Percentiles rank a stretch among this genome's conserved stretches.
Conservation (phyloP, 2,888 invertebrate species). For the Phortica magna region DNA sequence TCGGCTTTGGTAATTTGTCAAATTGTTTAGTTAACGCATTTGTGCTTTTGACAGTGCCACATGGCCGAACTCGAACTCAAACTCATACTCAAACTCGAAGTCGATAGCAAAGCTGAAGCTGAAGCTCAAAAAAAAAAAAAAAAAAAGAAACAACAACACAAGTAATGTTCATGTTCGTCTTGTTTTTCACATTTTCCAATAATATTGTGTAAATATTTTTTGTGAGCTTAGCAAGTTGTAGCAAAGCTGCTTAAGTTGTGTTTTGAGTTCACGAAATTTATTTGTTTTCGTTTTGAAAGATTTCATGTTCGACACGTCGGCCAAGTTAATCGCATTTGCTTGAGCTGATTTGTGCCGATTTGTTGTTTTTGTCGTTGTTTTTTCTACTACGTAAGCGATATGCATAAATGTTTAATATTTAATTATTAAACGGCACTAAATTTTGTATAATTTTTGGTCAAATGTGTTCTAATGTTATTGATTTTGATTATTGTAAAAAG, state of each 20-base stretch:
- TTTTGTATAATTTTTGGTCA: slow-evolving; percentile 46
- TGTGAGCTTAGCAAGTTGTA: slow-evolving; percentile 21
- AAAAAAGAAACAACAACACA: not conserved
- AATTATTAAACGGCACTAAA: slow-evolving; percentile 62
- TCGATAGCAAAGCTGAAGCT: not conserved
- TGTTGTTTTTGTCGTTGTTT: no score
- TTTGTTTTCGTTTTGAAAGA: slow-evolving; percentile 5
- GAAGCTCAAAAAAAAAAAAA: not conserved
- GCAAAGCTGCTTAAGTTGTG: slow-evolving; percentile 13
- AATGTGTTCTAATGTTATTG: not conserved
- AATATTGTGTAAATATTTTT: slow-evolving; percentile 55
- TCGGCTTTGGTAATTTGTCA: slow-evolving; percentile 72
- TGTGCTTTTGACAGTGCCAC: slow-evolving; percentile 70
- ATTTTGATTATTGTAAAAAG: not conserved
- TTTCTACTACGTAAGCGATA: slow-evolving; percentile 60
- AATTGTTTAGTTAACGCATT: slow-evolving; percentile 72
- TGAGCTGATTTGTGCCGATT: not conserved
- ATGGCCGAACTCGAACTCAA: not conserved
- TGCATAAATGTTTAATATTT: slow-evolving; percentile 48
- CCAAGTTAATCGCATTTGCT: not conserved
- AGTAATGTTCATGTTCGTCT: not conserved
- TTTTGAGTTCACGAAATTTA: slow-evolving; percentile 7
- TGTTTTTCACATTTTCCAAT: not conserved
- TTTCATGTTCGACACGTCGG: slow-evolving; percentile 42
- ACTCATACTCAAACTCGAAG: no score